phyloP scores from a whole-genome alignment of 2,888 invertebrate species.

The Oscheius myriophilus region DNA sequence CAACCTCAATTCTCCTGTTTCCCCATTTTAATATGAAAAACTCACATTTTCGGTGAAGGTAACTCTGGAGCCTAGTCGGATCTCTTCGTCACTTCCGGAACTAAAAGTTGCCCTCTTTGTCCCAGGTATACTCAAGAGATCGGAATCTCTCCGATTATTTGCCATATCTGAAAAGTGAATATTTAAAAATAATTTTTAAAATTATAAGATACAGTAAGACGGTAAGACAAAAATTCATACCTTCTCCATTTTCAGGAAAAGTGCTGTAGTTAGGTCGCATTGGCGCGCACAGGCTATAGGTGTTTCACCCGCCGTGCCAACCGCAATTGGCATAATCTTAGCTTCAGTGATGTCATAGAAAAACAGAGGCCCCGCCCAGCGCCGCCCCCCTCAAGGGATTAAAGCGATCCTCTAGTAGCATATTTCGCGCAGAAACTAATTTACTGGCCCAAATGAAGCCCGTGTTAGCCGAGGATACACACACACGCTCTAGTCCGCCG shows the following conservation, averaged over 20 bases:
- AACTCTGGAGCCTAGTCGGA: conserved; percentile 52
- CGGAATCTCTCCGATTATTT: conserved; percentile 15
- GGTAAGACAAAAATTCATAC: not conserved
- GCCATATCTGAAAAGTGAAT: conserved; percentile 23
- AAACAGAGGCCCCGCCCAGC: conserved; percentile 26
- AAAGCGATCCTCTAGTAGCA: conserved; percentile 31
- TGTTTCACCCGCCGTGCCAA: conserved; percentile 13
- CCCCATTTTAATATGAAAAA: not conserved
- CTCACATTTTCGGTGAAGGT: conserved; percentile 40
- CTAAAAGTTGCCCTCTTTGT: conserved; percentile 21
- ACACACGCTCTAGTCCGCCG: too few relatives aligned
- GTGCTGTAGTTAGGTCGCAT: conserved; percentile 24
- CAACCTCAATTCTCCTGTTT: too few relatives aligned
- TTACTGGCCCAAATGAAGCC: conserved; percentile 27
- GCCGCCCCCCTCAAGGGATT: conserved; percentile 29
- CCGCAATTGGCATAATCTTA: conserved; percentile 30
- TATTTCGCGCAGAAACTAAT: conserved; percentile 31
- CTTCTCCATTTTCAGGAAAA: conserved; percentile 24
- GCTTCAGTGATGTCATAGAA: conserved; percentile 29
- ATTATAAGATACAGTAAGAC: not conserved
- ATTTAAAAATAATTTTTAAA: not conserved
- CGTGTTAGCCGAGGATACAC: conserved; percentile 15
- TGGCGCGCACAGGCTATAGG: conserved; percentile 3
- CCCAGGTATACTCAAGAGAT: conserved; percentile 27
- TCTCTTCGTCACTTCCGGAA: conserved; percentile 35